A percentile compares a stretch with the other conserved stretches of the same genome.
phyloP scores from a whole-genome alignment of 2,797 vertebrate species.

The Falco peregrinus region DNA sequence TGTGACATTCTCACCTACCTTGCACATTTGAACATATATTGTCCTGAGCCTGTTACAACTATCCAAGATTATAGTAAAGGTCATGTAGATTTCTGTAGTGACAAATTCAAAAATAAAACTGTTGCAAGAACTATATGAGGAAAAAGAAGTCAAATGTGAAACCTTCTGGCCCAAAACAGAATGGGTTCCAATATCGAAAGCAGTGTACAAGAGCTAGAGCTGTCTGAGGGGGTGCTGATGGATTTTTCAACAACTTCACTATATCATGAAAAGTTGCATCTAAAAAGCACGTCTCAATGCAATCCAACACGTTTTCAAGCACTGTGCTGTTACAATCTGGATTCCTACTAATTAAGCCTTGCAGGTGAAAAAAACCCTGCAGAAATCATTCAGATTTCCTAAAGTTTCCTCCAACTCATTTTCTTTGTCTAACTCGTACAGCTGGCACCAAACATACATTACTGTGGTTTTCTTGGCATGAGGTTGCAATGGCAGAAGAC shows the following conservation, averaged over 20 bases:
- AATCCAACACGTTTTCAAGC: neutral
- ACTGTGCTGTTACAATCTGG: neutral
- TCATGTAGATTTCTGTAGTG: neutral
- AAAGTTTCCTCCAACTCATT: neutral
- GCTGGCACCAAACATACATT: slow-evolving; percentile 10
- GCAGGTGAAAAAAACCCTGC: neutral
- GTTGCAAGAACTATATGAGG: neutral
- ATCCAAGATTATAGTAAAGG: neutral
- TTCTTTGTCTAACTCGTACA: neutral
- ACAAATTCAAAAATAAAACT: neutral
- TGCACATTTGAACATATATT: neutral
- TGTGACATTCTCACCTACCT: neutral
- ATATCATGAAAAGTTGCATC: neutral
- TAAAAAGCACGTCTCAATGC: neutral
- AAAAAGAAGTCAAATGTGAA: neutral
- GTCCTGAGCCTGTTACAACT: neutral
- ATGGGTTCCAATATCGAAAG: neutral
- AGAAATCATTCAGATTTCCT: slow-evolving; percentile 6
- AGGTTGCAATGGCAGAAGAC: slow-evolving; percentile 2
- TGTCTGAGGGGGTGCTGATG: neutral
- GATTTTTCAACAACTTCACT: neutral
- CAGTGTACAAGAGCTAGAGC: neutral
- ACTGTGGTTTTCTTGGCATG: slow-evolving; percentile 3
- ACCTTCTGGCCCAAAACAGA: neutral
- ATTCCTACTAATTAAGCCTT: slow-evolving; percentile 28